A percentile compares a stretch with the other conserved stretches of the same genome.
These are phyloP conservation scores for Thalassophryne amazonica DNA, from an alignment of 2,797 vertebrate species.

Conservation along the genomic window DNA sequence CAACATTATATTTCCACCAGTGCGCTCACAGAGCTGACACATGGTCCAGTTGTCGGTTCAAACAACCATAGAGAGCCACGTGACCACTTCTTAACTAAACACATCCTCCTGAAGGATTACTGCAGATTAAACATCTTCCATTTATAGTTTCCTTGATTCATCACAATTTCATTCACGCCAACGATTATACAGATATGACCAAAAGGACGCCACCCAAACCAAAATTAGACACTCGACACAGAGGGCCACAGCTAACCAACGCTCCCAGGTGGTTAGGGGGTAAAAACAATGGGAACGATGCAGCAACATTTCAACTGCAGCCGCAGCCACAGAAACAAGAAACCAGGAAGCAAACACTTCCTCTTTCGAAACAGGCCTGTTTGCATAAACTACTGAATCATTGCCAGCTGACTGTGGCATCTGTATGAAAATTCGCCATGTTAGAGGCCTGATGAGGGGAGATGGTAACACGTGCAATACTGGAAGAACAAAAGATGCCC, in stretches of 20 bases:
- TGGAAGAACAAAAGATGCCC: no score
- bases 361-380: constrained; percentile 32
- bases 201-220: no score
- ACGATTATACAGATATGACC: no score
- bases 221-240: no score
- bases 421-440: background rate
- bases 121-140: no score
- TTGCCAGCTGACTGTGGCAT: constrained; percentile 35
- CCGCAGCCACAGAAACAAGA: constrained; percentile 34
- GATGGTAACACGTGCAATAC: background rate
- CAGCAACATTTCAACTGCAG: constrained; percentile 8
- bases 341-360: constrained; percentile 63
- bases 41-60: background rate
- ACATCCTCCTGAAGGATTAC: no score
- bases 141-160: no score
- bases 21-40: background rate
- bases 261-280: background rate
- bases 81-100: no score
- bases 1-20: background rate
- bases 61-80: no score
- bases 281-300: constrained; percentile 1
- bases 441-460: background rate
- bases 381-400: constrained; percentile 46
- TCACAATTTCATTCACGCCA: no score
- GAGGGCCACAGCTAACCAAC: background rate